A percentile compares a stretch with the other conserved stretches of the same genome.
phyloP scores from a whole-genome alignment of 2,888 invertebrate genomes.

The Bombylius major region DNA sequence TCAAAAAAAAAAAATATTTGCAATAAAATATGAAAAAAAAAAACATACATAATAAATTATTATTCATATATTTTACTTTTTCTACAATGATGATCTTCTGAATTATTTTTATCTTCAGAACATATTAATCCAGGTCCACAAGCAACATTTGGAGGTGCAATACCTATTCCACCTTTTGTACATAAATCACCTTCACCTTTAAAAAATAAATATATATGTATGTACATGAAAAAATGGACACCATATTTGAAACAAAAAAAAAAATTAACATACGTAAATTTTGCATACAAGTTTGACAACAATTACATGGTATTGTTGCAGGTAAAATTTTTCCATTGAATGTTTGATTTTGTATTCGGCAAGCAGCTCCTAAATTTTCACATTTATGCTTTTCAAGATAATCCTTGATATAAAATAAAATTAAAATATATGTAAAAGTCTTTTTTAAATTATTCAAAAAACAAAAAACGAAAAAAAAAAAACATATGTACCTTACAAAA shows the following conservation, averaged over 20 bases:
- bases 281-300: conserved; percentile 48
- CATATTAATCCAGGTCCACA: conserved; percentile 41
- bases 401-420: conserved; percentile 16
- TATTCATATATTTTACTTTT: conserved; percentile 36
- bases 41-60: background rate
- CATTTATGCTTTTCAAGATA: conserved; percentile 31
- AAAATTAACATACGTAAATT: conserved; percentile 37
- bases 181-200: conserved; percentile 42
- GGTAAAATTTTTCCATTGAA: conserved; percentile 42
- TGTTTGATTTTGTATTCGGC: conserved; percentile 43
- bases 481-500: conserved; percentile 34
- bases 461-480: conserved; percentile 15
- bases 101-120: background rate
- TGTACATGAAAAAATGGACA: background rate
- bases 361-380: conserved; percentile 33
- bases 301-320: conserved; percentile 48
- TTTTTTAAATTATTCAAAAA: background rate
- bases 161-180: conserved; percentile 40
- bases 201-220: conserved; percentile 16
- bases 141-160: conserved; percentile 41
- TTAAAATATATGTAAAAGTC: conserved; percentile 11
- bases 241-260: background rate
- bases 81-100: conserved; percentile 33
- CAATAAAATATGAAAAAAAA: background rate
- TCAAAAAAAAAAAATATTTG: background rate